Conservation (phyloP, 2,888 invertebrate species). For the Metacarcinus magister region DNA sequence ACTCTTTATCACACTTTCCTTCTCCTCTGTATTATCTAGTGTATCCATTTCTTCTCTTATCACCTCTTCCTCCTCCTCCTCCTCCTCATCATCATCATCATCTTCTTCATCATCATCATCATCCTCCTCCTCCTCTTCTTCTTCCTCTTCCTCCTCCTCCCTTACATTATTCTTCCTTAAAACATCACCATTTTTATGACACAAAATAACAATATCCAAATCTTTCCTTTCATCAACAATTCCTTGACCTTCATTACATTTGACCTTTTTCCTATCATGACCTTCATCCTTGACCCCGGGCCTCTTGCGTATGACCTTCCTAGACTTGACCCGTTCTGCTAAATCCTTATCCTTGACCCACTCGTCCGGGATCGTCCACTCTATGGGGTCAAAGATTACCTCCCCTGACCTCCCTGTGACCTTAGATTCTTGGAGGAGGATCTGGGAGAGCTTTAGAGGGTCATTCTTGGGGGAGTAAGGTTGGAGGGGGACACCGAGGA, state of each 20-base stretch:
- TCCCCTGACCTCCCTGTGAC: neutral
- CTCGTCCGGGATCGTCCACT: constrained; percentile 82
- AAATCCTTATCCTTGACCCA: constrained; percentile 79
- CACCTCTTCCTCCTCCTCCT: neutral
- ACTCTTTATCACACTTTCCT: neutral
- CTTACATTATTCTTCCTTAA: neutral
- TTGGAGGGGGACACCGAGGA: constrained; percentile 90
- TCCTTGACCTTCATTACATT: neutral
- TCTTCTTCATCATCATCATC: neutral
- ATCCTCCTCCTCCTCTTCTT: neutral
- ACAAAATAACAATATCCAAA: neutral
- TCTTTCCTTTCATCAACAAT: neutral
- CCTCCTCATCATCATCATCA: neutral
- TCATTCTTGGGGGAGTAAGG: constrained; percentile 89
- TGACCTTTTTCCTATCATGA: neutral
- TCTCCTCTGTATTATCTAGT: neutral
- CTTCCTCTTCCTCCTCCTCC: neutral
- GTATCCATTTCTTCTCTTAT: neutral
- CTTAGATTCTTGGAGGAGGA: constrained; percentile 19
- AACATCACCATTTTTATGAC: neutral
- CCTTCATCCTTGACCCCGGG: neutral
- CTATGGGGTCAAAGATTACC: constrained; percentile 73
- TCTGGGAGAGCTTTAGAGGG: constrained; percentile 85
- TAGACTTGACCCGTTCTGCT: constrained; percentile 72
- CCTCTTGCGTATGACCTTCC: constrained; percentile 66